Conservation (phyloP, 2,797 vertebrate species). For the Amphiprion clarkii region DNA sequence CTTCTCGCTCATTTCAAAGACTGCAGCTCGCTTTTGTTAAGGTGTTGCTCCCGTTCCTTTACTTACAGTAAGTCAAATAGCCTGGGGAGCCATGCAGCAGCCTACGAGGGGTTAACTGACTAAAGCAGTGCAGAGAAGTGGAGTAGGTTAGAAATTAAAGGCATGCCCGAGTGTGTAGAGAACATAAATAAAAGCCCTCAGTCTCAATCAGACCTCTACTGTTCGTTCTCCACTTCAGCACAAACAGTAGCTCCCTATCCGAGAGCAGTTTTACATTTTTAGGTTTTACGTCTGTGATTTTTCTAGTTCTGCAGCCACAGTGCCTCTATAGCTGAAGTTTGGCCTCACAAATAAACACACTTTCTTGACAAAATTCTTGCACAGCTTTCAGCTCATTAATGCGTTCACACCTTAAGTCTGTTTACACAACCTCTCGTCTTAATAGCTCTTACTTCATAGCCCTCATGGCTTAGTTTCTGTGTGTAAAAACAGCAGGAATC, state of each 20-base stretch:
- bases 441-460: constrained; percentile 44
- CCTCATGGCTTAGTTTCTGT: constrained; percentile 50
- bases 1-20: constrained; percentile 46
- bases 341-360: not conserved
- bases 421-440: constrained; percentile 32
- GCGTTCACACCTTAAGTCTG: constrained; percentile 30
- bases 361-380: constrained; percentile 8
- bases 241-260: constrained; percentile 20
- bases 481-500: constrained; percentile 64
- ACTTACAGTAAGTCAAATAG: constrained; percentile 23
- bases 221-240: constrained; percentile 25
- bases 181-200: constrained; percentile 54
- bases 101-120: constrained; percentile 6
- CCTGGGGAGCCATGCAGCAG: constrained; percentile 16
- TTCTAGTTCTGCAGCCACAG: constrained; percentile 14
- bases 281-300: constrained; percentile 13
- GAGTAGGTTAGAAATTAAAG: constrained; percentile 10
- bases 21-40: constrained; percentile 1
- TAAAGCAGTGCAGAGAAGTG: not conserved
- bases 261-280: constrained; percentile 11
- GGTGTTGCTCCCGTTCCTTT: constrained; percentile 4
- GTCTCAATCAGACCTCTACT: constrained; percentile 47
- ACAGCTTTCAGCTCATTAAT: constrained; percentile 56
- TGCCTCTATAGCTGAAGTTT: not conserved
- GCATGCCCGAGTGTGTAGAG: constrained; percentile 43